A percentile compares a stretch with the other conserved stretches of the same genome.
These are phyloP conservation scores for Cryptus viduatorius DNA, from an alignment of 2,888 invertebrate species.

Conservation along the genomic window DNA sequence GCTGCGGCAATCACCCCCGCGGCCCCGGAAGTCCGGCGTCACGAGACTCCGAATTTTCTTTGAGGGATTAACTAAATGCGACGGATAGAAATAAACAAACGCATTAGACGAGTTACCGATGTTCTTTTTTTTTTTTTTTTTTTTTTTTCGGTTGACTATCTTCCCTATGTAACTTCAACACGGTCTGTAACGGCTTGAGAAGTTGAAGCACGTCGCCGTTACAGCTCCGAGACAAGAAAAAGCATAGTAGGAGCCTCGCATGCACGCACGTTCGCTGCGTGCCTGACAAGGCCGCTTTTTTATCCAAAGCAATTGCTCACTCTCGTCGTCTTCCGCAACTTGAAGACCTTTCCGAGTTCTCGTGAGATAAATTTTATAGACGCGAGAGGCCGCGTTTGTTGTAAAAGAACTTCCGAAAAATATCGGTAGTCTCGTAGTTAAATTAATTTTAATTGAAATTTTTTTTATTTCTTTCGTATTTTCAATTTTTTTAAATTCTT, in stretches of 20 bases:
- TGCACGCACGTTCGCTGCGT: conserved; percentile 73
- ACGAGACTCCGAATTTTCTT: conserved; percentile 23
- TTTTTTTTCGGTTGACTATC: background rate
- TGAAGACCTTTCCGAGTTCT: background rate
- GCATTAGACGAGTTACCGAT: background rate
- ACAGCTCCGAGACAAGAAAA: conserved; percentile 61
- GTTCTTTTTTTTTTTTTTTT: background rate
- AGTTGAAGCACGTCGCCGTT: background rate
- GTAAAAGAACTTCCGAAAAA: too few species aligned
- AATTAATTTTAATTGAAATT: too few species aligned
- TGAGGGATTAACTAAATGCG: background rate
- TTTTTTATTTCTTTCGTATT: too few species aligned
- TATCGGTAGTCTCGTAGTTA: too few species aligned
- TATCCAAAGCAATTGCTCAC: conserved; percentile 65
- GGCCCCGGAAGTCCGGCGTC: conserved; percentile 54
- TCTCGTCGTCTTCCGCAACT: conserved; percentile 29
- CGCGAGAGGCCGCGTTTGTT: too few species aligned
- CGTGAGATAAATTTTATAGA: conserved; percentile 1
- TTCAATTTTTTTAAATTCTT: too few species aligned
- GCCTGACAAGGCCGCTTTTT: conserved; percentile 77
- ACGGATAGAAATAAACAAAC: background rate
- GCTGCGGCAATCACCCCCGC: conserved; percentile 24
- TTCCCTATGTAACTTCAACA: background rate
- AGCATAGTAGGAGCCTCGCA: conserved; percentile 73
- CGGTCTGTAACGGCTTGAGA: background rate